Conservation (phyloP, 2,113 vertebrate species). For the Podarcis raffonei region DNA sequence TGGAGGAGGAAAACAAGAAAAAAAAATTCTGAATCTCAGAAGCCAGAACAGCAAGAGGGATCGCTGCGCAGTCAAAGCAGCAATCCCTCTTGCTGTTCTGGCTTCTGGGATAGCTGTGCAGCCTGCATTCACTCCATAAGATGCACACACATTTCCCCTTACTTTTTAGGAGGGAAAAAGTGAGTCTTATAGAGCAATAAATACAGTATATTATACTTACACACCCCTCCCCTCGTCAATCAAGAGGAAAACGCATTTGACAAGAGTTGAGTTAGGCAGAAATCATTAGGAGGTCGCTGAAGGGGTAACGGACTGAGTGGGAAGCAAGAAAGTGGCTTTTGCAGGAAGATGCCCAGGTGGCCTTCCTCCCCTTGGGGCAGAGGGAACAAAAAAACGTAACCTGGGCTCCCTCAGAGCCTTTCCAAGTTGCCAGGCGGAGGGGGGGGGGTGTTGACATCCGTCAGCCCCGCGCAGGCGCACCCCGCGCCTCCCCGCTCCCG, state of each 20-base stretch:
- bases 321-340: neutral
- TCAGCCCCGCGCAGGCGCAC: neutral
- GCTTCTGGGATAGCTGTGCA: no score
- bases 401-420: neutral
- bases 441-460: neutral
- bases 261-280: neutral
- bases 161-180: no score
- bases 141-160: no score
- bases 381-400: neutral
- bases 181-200: no score
- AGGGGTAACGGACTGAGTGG: neutral
- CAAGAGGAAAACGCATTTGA: neutral
- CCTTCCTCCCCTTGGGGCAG: neutral
- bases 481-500: accelerated
- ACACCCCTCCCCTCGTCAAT: neutral
- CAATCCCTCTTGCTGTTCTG: no score
- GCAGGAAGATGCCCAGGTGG: neutral
- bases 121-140: no score
- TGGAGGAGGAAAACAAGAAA: no score
- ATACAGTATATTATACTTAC: no score
- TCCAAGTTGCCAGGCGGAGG: no score
- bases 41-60: no score
- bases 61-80: no score
- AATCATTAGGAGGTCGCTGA: neutral
- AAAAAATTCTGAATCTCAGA: no score